These are phyloP conservation scores for Pseudorasbora parva DNA, from an alignment of 2,113 vertebrate genomes.

Conservation along the genomic window DNA sequence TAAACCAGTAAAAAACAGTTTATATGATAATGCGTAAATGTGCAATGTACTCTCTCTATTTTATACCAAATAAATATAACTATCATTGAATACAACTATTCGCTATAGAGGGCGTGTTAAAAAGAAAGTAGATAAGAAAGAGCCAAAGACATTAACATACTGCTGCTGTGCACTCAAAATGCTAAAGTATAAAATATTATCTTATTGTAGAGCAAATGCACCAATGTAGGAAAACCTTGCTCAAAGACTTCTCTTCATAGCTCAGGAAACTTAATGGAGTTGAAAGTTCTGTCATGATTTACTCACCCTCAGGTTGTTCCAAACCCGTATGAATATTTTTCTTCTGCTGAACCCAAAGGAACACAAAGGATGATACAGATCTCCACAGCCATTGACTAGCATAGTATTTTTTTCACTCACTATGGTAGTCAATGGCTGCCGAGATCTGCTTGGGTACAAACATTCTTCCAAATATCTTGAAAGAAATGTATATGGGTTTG, in stretches of 20 bases:
- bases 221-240: neutral
- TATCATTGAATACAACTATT: neutral
- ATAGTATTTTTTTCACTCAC: too few relatives aligned
- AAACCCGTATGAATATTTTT: too few relatives aligned
- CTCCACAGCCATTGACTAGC: too few relatives aligned
- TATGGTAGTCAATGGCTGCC: too few relatives aligned
- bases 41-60: neutral
- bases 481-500: too few relatives aligned
- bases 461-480: too few relatives aligned
- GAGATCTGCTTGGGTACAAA: too few relatives aligned
- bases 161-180: neutral
- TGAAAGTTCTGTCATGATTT: neutral
- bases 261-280: neutral
- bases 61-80: neutral
- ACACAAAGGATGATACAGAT: too few relatives aligned
- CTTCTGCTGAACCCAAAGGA: too few relatives aligned
- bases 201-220: conserved; percentile 4
- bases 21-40: neutral
- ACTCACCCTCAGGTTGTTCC: too few relatives aligned
- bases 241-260: neutral
- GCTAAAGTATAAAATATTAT: neutral
- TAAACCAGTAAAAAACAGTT: neutral
- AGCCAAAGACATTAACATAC: neutral
- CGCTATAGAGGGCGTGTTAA: neutral
- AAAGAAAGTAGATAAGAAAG: neutral